Percentiles rank a stretch among this genome's conserved stretches.
These are phyloP conservation scores for Musca vetustissima DNA, from an alignment of 1,140 invertebrate species.

Conservation along the genomic window DNA sequence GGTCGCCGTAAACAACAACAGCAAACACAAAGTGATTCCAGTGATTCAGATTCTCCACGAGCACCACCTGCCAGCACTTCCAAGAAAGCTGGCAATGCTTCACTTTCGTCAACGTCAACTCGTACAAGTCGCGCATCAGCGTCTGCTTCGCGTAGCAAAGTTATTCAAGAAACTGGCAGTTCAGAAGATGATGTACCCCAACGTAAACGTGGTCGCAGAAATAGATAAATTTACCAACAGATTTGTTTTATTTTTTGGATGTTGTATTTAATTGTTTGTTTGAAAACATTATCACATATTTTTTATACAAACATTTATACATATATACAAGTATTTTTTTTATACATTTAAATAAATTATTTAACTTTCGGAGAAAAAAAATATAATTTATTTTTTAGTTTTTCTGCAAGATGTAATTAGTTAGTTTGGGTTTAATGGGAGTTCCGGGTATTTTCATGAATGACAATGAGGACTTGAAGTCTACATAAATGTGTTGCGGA, in stretches of 20 bases:
- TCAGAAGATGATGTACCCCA: slow-evolving; percentile 26
- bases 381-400: too few species aligned
- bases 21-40: background rate
- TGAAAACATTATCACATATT: background rate
- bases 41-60: background rate
- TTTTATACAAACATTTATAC: slow-evolving; percentile 23
- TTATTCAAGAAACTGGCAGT: slow-evolving; percentile 27
- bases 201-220: slow-evolving; percentile 27
- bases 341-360: slow-evolving; percentile 2
- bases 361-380: background rate
- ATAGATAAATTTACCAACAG: slow-evolving; percentile 7
- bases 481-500: too few species aligned
- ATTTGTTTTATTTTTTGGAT: background rate
- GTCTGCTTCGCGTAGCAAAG: slow-evolving; percentile 12
- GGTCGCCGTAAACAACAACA: background rate
- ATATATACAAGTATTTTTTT: background rate
- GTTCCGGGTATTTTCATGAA: too few species aligned
- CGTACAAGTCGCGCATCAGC: background rate
- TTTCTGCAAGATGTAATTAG: too few species aligned
- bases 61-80: background rate
- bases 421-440: too few species aligned
- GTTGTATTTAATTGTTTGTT: background rate
- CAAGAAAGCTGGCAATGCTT: background rate
- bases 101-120: background rate
- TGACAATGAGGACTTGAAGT: too few species aligned